Base-by-base conservation (phyloP, 2,888 invertebrate species). In the Nemurella pictetii region DNA sequence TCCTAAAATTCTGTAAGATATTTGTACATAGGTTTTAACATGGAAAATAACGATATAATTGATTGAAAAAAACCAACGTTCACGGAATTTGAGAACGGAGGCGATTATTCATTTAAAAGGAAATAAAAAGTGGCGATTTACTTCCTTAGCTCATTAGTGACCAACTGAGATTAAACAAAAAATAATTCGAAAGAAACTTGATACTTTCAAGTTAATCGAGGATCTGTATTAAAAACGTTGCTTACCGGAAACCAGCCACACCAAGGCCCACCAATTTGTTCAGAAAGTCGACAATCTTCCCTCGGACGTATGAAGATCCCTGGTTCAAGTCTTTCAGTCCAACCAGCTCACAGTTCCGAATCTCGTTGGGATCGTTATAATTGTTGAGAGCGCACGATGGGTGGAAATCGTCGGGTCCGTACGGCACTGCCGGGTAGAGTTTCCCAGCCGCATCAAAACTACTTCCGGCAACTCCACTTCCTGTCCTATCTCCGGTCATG, bases 261-360 rank as follows among this genome's bases (percentile, higher is more conserved):
- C 97, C 97, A 84, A 94, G 89, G 78, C 93, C 92, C 72, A 96
- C 92, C 5, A 94, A 91, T 15, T 90, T 91, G 89, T 96, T 95
- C 91, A 96, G 90, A 88, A 92, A 94, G 0, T 92, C 92, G 0
- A 93, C 91, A 4, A 96, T 92, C 89, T 93, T 94, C 0, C 90
- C 89, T 20, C 94, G 91, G 9, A 96, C 96, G 87, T 94, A 93
- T 15, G 93, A 91, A 0, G 90, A 90, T 0, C 92, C 90, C 88
- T 96, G 95, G 88, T 96, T 93, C 87, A 97, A 91, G 90, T 98
- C 97, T 88, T 94, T 93, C 0, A 97, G 91, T 0, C 95, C 95
- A 0, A 92, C 90, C 75, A 96, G 90, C 85, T 95, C 93, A 88
- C 96, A 96, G 87, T 94, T 93, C 86, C 95, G 92, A 88, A 95